Evolutionary conservation across 2,113 vertebrate species (phyloP).

Genomic region (Uria lomvia): DNA sequence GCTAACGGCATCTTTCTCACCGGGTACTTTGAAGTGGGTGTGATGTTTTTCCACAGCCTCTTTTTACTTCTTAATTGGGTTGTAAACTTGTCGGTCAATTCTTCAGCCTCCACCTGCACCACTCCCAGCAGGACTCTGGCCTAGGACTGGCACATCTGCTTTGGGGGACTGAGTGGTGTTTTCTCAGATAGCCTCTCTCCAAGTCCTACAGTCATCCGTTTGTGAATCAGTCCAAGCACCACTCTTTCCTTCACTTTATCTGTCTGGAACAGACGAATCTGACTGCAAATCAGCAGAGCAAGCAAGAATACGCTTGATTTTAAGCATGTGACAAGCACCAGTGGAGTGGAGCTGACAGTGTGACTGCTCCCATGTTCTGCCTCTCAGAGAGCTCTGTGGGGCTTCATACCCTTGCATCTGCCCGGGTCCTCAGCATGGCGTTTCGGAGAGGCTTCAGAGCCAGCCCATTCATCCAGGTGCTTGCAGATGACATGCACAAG

Average conservation of each 20-base stretch:
- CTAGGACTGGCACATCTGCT: neutral
- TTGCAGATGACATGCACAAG: neutral
- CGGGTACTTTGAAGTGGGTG: neutral
- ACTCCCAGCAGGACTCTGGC: neutral
- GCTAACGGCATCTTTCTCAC: rapidly evolving
- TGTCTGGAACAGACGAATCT: neutral
- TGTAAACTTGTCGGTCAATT: neutral
- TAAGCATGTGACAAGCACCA: neutral
- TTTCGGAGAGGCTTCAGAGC: neutral
- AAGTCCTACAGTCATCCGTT: neutral
- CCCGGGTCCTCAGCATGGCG: rapidly evolving
- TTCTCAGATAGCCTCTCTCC: neutral
- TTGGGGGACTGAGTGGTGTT: neutral
- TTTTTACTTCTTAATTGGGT: neutral
- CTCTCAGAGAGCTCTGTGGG: neutral
- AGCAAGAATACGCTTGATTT: neutral
- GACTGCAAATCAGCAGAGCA: neutral
- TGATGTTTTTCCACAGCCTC: neutral
- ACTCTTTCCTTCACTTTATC: neutral
- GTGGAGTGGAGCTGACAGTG: neutral
- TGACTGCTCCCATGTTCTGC: neutral
- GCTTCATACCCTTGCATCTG: neutral
- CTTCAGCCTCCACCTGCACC: neutral
- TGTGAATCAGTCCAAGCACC: neutral
- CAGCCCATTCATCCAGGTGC: rapidly evolving